Evolutionary conservation across 2,797 vertebrate genomes (phyloP).

Genomic region (Zalophus californianus): DNA sequence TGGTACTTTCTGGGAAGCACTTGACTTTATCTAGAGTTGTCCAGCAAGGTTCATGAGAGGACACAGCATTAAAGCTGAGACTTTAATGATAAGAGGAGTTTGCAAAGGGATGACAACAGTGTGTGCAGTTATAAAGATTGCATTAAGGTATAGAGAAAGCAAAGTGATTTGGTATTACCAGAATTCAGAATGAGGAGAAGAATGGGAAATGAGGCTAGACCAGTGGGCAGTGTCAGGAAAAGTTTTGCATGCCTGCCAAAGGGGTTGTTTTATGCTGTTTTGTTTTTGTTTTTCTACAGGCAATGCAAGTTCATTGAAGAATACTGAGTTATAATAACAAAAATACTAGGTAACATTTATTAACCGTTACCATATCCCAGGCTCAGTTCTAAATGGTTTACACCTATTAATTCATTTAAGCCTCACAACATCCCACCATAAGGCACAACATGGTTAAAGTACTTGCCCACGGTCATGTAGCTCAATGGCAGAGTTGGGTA

Average conservation of each 20-base stretch:
- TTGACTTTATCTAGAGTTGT: not conserved
- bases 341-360: not conserved
- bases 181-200: not conserved
- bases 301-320: not conserved
- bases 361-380: not conserved
- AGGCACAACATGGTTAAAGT: not conserved
- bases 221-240: not conserved
- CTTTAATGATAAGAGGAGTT: not conserved
- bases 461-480: not conserved
- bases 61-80: not conserved
- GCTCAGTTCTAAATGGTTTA: not conserved
- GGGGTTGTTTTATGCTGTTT: not conserved
- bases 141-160: not conserved
- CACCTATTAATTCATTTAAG: not conserved
- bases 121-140: not conserved
- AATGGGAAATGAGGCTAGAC: not conserved
- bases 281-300: not conserved
- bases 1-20: not conserved
- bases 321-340: not conserved
- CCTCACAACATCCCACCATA: not conserved
- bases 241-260: not conserved
- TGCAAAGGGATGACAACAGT: not conserved
- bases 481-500: not conserved
- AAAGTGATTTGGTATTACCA: not conserved
- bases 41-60: not conserved